Conservation (phyloP, 1,140 invertebrate species). For the Brachionus manjavacas region DNA sequence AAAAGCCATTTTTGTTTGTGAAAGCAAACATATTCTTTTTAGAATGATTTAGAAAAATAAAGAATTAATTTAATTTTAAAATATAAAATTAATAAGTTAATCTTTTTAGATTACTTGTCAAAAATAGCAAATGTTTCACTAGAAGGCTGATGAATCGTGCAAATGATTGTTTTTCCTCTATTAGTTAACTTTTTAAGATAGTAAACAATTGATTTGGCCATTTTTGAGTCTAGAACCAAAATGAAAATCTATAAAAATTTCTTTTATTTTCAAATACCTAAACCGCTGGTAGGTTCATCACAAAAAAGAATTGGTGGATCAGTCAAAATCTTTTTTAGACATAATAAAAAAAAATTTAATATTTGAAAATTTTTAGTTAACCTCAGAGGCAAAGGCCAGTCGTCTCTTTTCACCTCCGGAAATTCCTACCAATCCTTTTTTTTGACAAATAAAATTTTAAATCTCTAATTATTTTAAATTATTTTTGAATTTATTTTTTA, state of each 20-base stretch:
- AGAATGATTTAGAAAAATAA: neutral
- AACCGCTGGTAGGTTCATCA: conserved; percentile 65
- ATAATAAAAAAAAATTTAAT: neutral
- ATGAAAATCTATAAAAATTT: conserved; percentile 69
- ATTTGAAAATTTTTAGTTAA: conserved; percentile 50
- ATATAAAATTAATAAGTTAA: too few species aligned
- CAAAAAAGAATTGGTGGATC: conserved; percentile 91
- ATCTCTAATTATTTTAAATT: too few species aligned
- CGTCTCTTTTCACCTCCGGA: conserved; percentile 92
- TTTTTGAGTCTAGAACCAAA: conserved; percentile 70
- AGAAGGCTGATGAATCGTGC: conserved; percentile 92
- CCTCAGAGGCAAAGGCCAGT: conserved; percentile 87
- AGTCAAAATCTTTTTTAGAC: conserved; percentile 62
- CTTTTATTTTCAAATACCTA: neutral
- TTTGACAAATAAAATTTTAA: too few species aligned
- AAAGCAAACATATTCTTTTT: conserved; percentile 70
- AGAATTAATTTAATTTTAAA: too few species aligned
- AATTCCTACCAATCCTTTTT: too few species aligned
- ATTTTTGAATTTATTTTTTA: too few species aligned
- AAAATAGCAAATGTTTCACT: conserved; percentile 88
- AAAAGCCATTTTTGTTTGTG: conserved; percentile 83
- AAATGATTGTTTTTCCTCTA: conserved; percentile 82
- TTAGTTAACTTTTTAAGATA: conserved; percentile 64
- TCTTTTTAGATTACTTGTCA: conserved; percentile 59
- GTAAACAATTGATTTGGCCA: conserved; percentile 82